A percentile compares a stretch with the other conserved stretches of the same genome.
Conservation (phyloP, 1,140 invertebrate genomes). For the Brachionus plicatilis region DNA sequence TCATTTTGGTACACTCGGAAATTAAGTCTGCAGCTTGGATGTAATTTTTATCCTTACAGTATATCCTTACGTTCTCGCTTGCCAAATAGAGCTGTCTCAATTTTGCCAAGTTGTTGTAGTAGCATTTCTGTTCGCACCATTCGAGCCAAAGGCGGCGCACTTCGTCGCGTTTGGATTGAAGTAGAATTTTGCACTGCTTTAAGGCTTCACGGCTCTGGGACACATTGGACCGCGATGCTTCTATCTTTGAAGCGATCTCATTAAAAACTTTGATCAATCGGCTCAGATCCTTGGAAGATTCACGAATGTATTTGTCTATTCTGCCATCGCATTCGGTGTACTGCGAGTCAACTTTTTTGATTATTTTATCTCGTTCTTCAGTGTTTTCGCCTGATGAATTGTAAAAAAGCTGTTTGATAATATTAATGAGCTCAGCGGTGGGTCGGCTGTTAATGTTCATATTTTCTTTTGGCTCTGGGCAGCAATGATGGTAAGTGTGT, state of each 20-base stretch:
- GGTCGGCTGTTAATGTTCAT: background rate
- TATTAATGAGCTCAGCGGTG: conserved; percentile 24
- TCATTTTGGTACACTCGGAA: conserved; percentile 3
- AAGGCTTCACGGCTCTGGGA: background rate
- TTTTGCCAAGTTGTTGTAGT: background rate
- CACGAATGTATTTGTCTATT: conserved; percentile 33
- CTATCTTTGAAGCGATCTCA: conserved; percentile 33
- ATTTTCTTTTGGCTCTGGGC: background rate
- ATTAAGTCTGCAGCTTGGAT: conserved; percentile 25
- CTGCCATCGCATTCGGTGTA: conserved; percentile 15
- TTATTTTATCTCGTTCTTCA: conserved; percentile 38
- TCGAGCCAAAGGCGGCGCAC: conserved; percentile 2
- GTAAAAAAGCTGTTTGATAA: conserved; percentile 11
- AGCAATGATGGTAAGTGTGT: background rate
- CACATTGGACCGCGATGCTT: conserved; percentile 24
- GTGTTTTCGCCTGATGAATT: conserved; percentile 1
- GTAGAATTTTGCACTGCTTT: conserved; percentile 22
- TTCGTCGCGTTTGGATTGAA: conserved; percentile 34
- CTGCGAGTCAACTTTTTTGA: conserved; percentile 22
- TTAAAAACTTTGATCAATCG: conserved; percentile 31
- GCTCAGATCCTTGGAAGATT: conserved; percentile 26
- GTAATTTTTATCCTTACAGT: background rate
- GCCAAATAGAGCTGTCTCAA: conserved; percentile 23
- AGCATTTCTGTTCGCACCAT: conserved; percentile 37
- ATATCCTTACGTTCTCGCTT: background rate